Evolutionary conservation across 2,113 vertebrate species (phyloP).

Genomic region (Gasterosteus nipponicus): DNA sequence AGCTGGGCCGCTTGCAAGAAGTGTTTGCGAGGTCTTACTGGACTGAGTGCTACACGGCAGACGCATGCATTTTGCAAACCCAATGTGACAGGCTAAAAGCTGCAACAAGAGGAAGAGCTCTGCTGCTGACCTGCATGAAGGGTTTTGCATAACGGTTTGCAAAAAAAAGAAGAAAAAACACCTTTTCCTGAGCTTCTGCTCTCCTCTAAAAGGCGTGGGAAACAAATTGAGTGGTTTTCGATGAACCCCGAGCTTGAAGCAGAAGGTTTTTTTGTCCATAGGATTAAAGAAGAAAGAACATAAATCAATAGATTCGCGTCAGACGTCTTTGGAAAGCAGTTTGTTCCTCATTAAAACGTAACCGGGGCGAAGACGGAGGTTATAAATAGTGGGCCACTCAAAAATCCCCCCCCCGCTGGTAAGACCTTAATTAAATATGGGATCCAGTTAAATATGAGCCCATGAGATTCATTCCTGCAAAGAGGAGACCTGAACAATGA

Average conservation of each 20-base stretch:
- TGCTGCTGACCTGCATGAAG: neutral
- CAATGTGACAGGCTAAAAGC: slow-evolving; percentile 1
- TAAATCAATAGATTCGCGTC: neutral
- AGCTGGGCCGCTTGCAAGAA: too few relatives aligned
- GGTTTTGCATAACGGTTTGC: slow-evolving; percentile 38
- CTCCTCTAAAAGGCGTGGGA: neutral
- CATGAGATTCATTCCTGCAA: slow-evolving; percentile 33
- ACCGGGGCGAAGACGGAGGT: slow-evolving; percentile 26
- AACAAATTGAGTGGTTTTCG: neutral
- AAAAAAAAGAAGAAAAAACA: neutral
- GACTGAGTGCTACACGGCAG: neutral
- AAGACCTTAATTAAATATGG: slow-evolving; percentile 75
- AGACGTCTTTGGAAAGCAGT: neutral
- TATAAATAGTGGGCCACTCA: slow-evolving; percentile 57
- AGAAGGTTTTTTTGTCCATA: neutral
- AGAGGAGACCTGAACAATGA: slow-evolving; percentile 12
- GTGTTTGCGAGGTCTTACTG: neutral
- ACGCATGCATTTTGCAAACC: slow-evolving; percentile 1
- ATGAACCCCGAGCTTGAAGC: neutral
- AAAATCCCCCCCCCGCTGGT: slow-evolving; percentile 48
- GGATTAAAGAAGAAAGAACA: neutral
- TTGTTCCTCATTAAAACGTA: slow-evolving; percentile 14
- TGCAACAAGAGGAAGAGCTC: slow-evolving; percentile 10
- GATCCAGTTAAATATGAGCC: slow-evolving; percentile 58
- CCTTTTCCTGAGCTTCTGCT: too few relatives aligned